A percentile compares a stretch with the other conserved stretches of the same genome.
phyloP scores from a whole-genome alignment of 1,140 invertebrate species.

The Drosophila aff. region DNA sequence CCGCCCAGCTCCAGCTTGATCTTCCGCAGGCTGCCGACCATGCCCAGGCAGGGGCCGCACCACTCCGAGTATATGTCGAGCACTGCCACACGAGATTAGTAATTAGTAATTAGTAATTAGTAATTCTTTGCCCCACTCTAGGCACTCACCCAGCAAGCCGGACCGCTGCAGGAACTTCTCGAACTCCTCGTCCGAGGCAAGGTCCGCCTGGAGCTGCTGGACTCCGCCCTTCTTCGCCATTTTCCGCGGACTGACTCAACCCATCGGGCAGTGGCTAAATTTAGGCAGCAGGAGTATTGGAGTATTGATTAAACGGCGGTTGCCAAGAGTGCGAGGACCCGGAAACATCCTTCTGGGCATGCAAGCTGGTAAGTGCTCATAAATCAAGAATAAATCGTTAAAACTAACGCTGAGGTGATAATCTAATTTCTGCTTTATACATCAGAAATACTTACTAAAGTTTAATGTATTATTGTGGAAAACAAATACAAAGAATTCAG shows the following conservation, averaged over 20 bases:
- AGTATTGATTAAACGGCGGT: conserved; percentile 51
- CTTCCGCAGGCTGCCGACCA: conserved; percentile 94
- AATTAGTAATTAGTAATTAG: neutral
- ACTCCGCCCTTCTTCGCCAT: conserved; percentile 90
- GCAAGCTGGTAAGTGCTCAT: neutral
- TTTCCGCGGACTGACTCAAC: conserved; percentile 53
- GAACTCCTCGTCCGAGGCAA: conserved; percentile 95
- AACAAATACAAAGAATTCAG: too few relatives aligned
- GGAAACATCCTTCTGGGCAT: neutral
- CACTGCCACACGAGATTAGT: conserved; percentile 24
- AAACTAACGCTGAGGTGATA: too few relatives aligned
- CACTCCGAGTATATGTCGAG: conserved; percentile 92
- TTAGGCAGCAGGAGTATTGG: neutral
- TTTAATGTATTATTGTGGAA: too few relatives aligned
- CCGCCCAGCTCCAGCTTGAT: conserved; percentile 96
- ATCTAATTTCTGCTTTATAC: too few relatives aligned
- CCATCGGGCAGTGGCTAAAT: conserved; percentile 16
- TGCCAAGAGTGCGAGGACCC: conserved; percentile 20
- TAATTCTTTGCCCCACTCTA: neutral
- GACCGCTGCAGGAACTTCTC: conserved; percentile 91
- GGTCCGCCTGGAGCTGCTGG: conserved; percentile 91
- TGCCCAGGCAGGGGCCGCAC: conserved; percentile 95
- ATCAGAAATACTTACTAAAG: too few relatives aligned
- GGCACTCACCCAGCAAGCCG: conserved; percentile 90
- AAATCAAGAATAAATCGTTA: too few relatives aligned